Percentiles rank a stretch among this genome's conserved stretches.
These are phyloP conservation scores for Trachops cirrhosus DNA, from an alignment of 2,797 vertebrate genomes.

Conservation along the genomic window DNA sequence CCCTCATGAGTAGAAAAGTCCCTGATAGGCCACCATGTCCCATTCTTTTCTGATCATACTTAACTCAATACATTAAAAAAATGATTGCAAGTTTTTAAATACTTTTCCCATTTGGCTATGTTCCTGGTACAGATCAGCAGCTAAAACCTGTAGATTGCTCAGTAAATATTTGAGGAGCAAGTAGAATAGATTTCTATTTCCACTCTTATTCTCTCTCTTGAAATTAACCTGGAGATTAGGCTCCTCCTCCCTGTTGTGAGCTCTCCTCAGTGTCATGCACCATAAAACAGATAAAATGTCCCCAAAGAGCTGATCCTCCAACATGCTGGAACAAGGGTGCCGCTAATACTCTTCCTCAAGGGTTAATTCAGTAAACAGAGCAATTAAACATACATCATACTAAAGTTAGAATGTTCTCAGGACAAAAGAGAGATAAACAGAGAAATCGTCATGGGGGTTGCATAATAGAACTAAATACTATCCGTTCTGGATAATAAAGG, in stretches of 20 bases:
- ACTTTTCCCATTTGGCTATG: neutral
- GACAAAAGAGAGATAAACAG: neutral
- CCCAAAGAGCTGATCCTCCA: neutral
- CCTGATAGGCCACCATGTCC: rapidly evolving
- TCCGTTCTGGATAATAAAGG: neutral
- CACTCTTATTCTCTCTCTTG: neutral
- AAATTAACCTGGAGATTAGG: neutral
- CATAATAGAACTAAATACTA: neutral
- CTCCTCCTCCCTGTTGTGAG: neutral
- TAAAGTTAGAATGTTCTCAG: neutral
- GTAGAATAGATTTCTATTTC: neutral
- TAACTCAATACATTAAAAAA: neutral
- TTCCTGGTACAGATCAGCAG: neutral
- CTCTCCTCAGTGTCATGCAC: neutral
- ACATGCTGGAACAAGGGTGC: neutral
- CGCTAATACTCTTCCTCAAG: neutral
- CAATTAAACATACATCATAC: neutral
- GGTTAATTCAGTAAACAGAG: neutral
- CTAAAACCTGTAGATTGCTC: neutral
- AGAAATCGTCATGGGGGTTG: neutral
- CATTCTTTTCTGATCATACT: neutral
- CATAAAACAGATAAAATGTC: neutral
- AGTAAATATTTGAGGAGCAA: neutral
- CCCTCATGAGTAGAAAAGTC: neutral
- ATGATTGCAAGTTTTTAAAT: neutral